These are phyloP conservation scores for Amiota communis DNA, from an alignment of 2,888 invertebrate species.

Conservation along the genomic window DNA sequence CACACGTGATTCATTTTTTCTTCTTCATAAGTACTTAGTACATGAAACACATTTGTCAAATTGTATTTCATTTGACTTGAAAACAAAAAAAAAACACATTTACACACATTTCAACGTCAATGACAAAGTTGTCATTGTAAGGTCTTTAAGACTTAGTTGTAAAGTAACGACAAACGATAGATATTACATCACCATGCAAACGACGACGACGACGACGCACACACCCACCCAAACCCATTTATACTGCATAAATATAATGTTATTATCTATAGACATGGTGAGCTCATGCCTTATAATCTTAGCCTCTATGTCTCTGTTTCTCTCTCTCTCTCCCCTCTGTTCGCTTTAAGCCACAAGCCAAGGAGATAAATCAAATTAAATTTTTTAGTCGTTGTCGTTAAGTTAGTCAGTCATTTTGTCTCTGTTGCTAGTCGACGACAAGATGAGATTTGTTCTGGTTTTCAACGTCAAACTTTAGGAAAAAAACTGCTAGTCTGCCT, in stretches of 20 bases:
- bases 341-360: not conserved
- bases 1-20: no score
- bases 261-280: not conserved
- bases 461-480: not conserved
- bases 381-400: slow-evolving; percentile 8
- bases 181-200: not conserved
- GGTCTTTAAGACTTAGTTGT: not conserved
- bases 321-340: no score
- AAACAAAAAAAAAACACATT: slow-evolving; percentile 6
- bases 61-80: not conserved
- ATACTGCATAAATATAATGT: no score
- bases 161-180: not conserved
- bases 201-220: not conserved
- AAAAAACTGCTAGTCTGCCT: no score
- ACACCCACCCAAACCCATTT: slow-evolving; percentile 1
- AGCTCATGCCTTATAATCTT: slow-evolving; percentile 9
- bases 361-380: slow-evolving; percentile 18
- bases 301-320: no score
- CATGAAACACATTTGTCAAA: no score
- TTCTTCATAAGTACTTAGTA: no score
- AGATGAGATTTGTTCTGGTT: not conserved
- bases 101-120: not conserved
- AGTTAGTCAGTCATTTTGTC: not conserved
- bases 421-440: slow-evolving; percentile 6
- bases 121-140: not conserved